phyloP scores from a whole-genome alignment of 2,797 vertebrate genomes.

The Adrianichthys oophorus region DNA sequence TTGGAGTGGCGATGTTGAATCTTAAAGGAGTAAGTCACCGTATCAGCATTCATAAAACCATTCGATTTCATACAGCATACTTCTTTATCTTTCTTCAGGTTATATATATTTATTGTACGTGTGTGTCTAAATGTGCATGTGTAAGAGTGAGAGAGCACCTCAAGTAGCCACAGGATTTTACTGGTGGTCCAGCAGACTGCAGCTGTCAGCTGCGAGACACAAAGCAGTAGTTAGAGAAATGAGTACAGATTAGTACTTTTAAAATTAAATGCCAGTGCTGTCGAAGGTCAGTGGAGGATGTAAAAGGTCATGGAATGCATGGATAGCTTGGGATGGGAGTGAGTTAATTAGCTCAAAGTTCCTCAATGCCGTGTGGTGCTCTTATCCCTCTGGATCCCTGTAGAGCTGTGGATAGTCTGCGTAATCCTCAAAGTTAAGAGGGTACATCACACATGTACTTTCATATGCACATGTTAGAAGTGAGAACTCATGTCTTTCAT shows the following conservation, averaged over 20 bases:
- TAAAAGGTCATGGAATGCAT: conserved; percentile 38
- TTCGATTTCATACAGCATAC: no score
- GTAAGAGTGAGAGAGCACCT: conserved; percentile 23
- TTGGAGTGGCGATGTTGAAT: no score
- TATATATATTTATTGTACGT: no score
- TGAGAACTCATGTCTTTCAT: conserved; percentile 26
- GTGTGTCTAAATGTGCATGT: no score
- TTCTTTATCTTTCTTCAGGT: no score
- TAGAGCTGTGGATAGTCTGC: conserved; percentile 53
- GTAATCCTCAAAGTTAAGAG: conserved; percentile 58
- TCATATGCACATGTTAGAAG: conserved; percentile 15
- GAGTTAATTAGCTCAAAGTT: conserved; percentile 66
- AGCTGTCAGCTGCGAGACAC: conserved; percentile 21
- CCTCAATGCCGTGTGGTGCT: conserved; percentile 64
- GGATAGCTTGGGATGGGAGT: conserved; percentile 19
- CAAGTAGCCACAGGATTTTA: conserved; percentile 14
- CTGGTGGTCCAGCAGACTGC: conserved; percentile 26
- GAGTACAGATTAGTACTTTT: conserved; percentile 13
- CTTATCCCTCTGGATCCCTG: conserved; percentile 57
- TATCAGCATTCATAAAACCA: no score
- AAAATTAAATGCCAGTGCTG: conserved; percentile 4
- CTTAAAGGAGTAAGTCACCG: no score
- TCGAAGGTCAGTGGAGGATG: conserved; percentile 26
- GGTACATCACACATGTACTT: conserved; percentile 37
- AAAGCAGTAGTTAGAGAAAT: conserved; percentile 16